phyloP scores from a whole-genome alignment of 1,140 invertebrate species.

The Platorchestia sp. region DNA sequence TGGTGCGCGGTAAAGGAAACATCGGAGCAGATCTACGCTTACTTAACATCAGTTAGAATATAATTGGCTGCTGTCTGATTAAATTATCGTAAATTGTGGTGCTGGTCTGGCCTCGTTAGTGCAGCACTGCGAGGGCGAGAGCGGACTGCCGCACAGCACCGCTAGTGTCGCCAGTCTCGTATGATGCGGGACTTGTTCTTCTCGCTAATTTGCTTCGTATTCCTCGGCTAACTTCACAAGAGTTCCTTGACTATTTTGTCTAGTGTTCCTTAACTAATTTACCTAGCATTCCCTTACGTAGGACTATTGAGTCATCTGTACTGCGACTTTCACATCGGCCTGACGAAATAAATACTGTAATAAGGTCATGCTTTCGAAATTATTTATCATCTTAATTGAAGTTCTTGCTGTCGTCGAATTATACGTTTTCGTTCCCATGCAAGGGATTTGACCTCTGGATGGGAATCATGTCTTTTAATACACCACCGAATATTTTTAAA shows the following conservation, averaged over 20 bases:
- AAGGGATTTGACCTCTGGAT: background rate
- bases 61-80: background rate
- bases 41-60: background rate
- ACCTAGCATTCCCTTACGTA: background rate
- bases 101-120: background rate
- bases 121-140: background rate
- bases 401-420: background rate
- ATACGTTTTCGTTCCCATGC: background rate
- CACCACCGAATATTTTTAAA: background rate
- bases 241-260: background rate
- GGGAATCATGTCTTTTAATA: background rate
- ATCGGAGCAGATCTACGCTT: background rate
- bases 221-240: no score
- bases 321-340: background rate
- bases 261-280: background rate
- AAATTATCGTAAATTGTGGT: background rate
- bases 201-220: background rate
- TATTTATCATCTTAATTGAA: no score
- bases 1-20: background rate
- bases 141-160: background rate
- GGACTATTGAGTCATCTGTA: background rate
- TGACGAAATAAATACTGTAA: background rate
- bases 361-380: background rate
- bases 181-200: no score
- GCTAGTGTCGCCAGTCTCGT: background rate